A percentile compares a stretch with the other conserved stretches of the same genome.
Evolutionary conservation across 2,797 vertebrate species (phyloP).

Genomic region (Carduelis carduelis): DNA sequence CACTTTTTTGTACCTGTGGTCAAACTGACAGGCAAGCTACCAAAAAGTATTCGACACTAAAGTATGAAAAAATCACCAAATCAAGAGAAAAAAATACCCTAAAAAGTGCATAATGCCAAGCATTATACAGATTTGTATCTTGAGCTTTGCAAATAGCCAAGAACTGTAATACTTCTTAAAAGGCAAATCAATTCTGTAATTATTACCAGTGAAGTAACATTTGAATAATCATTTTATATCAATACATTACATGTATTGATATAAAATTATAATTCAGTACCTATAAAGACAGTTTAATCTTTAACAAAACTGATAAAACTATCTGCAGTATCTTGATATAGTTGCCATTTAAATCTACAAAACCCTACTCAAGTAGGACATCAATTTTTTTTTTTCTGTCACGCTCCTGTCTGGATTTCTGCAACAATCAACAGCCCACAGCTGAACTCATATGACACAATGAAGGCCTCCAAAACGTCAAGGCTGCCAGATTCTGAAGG

Average conservation of each 20-base stretch:
- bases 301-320: neutral
- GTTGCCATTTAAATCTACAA: neutral
- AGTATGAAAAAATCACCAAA: neutral
- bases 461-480: neutral
- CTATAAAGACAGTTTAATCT: neutral
- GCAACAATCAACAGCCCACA: neutral
- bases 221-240: no score
- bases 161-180: neutral
- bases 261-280: neutral
- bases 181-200: neutral
- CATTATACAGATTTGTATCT: neutral
- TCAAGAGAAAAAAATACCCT: neutral
- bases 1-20: neutral
- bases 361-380: neutral
- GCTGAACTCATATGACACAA: neutral
- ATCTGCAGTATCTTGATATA: neutral
- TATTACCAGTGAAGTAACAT: neutral
- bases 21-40: neutral
- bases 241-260: neutral
- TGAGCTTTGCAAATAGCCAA: neutral
- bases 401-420: neutral
- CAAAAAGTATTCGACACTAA: neutral
- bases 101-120: neutral
- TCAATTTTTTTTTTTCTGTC: neutral
- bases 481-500: neutral